Conservation (phyloP, 2,888 invertebrate species). For the Andrena haemorrhoa region DNA sequence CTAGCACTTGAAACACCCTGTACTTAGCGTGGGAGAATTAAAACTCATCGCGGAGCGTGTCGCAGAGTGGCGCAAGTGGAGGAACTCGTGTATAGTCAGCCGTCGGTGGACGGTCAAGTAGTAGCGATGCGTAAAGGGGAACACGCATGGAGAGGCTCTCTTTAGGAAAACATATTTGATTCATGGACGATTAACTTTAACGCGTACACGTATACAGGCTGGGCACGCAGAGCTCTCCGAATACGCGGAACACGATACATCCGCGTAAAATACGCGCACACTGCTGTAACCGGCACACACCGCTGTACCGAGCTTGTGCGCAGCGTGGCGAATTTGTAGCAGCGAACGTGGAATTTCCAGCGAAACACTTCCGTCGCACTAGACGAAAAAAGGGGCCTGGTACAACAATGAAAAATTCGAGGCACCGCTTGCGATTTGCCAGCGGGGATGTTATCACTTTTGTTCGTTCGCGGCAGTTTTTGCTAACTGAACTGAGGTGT, state of each 20-base stretch:
- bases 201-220: not conserved
- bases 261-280: constrained; percentile 8
- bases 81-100: constrained; percentile 28
- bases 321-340: constrained; percentile 39
- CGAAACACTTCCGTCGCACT: constrained; percentile 4
- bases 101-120: constrained; percentile 34
- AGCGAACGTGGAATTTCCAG: constrained; percentile 31
- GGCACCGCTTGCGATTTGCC: not conserved
- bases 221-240: not conserved
- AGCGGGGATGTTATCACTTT: not conserved
- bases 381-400: not conserved
- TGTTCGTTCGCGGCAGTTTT: not conserved
- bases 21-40: constrained; percentile 1
- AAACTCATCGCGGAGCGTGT: not conserved
- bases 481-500: not conserved
- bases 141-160: constrained; percentile 24
- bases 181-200: constrained; percentile 57
- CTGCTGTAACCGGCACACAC: not conserved
- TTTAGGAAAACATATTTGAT: constrained; percentile 56
- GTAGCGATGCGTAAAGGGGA: constrained; percentile 35
- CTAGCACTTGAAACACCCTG: not conserved
- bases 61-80: constrained; percentile 23
- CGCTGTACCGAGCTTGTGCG: constrained; percentile 10
- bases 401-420: constrained; percentile 14
- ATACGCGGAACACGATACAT: constrained; percentile 11